Evolutionary conservation across 2,113 vertebrate genomes (phyloP), one percentile per base, ranked within the genome.

Genomic region (Lepus americanus): DNA sequence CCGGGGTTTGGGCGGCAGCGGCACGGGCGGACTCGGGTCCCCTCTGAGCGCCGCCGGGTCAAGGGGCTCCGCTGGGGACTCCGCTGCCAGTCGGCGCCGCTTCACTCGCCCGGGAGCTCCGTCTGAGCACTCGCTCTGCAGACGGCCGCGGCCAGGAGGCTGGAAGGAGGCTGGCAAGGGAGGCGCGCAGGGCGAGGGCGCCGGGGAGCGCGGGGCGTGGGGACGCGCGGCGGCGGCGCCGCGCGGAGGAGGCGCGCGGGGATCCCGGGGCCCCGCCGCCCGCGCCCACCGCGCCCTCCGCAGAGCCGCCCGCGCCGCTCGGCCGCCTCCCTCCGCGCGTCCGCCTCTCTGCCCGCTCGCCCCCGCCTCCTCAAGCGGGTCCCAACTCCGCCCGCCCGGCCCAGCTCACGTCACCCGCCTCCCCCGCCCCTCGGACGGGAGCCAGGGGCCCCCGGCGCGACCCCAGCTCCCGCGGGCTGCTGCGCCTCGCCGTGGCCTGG

Each of bases 401-500:
- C 97, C 70, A 80, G 94, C 97, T 96, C 96, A 97, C 97, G 97
- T 97, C 97, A 98, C 97, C 91, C 89, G 92, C 95, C 94, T 94
- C 95, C 95, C 97, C 96, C 92, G 92, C 96, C 97, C 97, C 97
- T 95, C 93, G 77, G 78, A 80, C 95, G 2, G 93, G 94, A 85
- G 89, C 86, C 67, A 1, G 89, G 44, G 88, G 90, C 90, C 95
- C 96, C 95, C 55, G 14, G 79, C 61, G 90, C 29, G 12, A 79
- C 63, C 74, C 84, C 8, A 31, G 89, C 87, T 67, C 31, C 10
- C 2, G 31, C 69, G 70, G 36, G 27, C 91, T 39, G 31, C 85
- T 76, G 36, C 70, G 53, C 89, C 91, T 49, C 63, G 0, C 76
- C 2, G 36, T 7, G 27, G 70, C 85, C 31, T 10, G 9, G 33